phyloP scores from a whole-genome alignment of 2,113 vertebrate genomes.

The Aspiorhynchus laticeps region DNA sequence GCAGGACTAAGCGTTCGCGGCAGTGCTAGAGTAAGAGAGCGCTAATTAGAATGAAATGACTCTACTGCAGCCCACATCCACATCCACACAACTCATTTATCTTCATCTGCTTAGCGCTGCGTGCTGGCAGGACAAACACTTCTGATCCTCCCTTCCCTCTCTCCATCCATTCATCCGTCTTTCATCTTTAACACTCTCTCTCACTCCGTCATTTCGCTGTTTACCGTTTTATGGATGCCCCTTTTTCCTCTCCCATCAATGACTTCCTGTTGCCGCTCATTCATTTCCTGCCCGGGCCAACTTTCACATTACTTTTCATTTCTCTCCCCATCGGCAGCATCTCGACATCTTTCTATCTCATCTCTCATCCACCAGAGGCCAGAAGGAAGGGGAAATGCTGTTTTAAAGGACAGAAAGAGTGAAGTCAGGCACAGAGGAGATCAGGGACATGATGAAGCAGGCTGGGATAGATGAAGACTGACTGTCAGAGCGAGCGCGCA shows the following conservation, averaged over 20 bases:
- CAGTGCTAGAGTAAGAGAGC: constrained; percentile 76
- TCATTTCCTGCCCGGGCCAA: constrained; percentile 48
- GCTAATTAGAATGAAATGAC: constrained; percentile 78
- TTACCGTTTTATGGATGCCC: constrained; percentile 52
- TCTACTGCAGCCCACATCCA: constrained; percentile 66
- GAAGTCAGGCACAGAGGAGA: constrained; percentile 12
- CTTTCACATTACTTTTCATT: constrained; percentile 39
- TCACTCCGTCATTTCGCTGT: constrained; percentile 47
- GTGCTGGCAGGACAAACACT: constrained; percentile 73
- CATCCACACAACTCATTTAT: constrained; percentile 73
- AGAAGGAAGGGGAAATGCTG: constrained; percentile 41
- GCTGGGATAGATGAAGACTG: constrained; percentile 41
- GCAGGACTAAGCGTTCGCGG: constrained; percentile 66
- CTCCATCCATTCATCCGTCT: constrained; percentile 38
- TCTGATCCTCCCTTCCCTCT: constrained; percentile 36
- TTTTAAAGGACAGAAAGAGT: constrained; percentile 21
- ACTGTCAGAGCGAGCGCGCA: constrained; percentile 25
- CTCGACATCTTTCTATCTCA: constrained; percentile 45
- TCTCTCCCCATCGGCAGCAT: constrained; percentile 47
- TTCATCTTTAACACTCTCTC: constrained; percentile 51
- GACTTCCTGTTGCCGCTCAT: constrained; percentile 52
- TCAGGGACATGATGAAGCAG: constrained; percentile 29
- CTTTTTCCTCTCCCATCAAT: constrained; percentile 45
- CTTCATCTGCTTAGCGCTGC: constrained; percentile 75
- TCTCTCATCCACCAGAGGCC: constrained; percentile 35